phyloP scores from a whole-genome alignment of 2,113 vertebrate species.

The Rhinoptilus africanus region DNA sequence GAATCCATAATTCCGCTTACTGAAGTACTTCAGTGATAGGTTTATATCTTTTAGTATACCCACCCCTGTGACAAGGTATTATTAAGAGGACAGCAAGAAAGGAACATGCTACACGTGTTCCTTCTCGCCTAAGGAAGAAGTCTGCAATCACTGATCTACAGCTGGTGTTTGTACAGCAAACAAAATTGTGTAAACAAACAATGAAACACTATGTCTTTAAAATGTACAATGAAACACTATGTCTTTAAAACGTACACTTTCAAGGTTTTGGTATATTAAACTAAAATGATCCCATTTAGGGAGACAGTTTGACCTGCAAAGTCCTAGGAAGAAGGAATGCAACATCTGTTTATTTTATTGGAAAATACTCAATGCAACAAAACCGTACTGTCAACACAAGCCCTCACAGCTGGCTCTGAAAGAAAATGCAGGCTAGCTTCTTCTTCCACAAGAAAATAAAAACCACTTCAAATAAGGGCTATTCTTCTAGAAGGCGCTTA shows the following conservation, averaged over 20 bases:
- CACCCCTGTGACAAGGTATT: not conserved
- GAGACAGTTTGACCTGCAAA: not conserved
- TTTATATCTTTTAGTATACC: not conserved
- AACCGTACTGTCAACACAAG: fast-evolving
- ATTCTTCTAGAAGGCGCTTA: conserved; percentile 74
- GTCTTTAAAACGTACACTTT: fast-evolving
- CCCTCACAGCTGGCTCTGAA: not conserved
- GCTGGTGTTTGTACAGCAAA: not conserved
- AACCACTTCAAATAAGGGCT: not conserved
- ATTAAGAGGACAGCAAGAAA: not conserved
- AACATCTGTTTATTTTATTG: not conserved
- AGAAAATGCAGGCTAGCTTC: not conserved
- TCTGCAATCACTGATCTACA: not conserved
- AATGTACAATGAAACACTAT: fast-evolving
- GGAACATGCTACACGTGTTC: fast-evolving
- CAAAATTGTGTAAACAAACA: not conserved
- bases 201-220: not conserved
- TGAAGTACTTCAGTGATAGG: not conserved
- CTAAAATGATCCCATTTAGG: not conserved
- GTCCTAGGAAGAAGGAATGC: not conserved
- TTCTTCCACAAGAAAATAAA: not conserved
- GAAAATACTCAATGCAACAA: not conserved
- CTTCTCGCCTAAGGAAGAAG: not conserved
- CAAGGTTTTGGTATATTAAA: not conserved
- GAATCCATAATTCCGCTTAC: not conserved